phyloP scores from a whole-genome alignment of 2,888 invertebrate genomes.

The Neoascia interrupta region DNA sequence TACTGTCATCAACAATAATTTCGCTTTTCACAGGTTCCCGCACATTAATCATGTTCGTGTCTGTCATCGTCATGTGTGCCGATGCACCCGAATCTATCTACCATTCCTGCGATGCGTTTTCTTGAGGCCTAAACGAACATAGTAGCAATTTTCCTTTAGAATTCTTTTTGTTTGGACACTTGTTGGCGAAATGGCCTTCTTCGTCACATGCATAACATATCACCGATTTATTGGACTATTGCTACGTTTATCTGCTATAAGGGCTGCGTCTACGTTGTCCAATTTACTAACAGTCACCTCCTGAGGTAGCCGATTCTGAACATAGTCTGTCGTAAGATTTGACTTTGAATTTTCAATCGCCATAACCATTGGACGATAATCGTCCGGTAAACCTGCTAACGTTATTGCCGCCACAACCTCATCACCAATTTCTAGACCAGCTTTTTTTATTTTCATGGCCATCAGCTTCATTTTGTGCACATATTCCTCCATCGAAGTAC shows the following conservation, averaged over 20 bases:
- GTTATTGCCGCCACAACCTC: no score
- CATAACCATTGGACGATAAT: neutral
- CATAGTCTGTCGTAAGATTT: neutral
- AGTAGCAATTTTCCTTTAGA: neutral
- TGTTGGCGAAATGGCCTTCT: slow-evolving; percentile 6
- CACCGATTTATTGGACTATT: no score
- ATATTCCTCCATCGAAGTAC: no score
- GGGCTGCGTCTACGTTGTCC: no score
- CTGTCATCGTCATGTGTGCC: slow-evolving; percentile 43
- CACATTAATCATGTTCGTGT: neutral
- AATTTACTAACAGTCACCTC: no score
- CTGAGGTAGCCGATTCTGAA: neutral
- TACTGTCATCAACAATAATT: slow-evolving; percentile 18
- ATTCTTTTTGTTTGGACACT: slow-evolving; percentile 1
- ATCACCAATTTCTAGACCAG: neutral
- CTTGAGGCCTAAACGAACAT: neutral
- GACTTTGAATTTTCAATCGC: neutral
- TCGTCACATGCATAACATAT: slow-evolving; percentile 17
- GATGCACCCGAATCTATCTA: slow-evolving; percentile 42
- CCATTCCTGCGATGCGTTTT: slow-evolving; percentile 24
- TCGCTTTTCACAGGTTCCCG: slow-evolving; percentile 5
- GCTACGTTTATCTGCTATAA: no score
- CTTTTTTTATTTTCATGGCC: neutral
- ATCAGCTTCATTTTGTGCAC: no score
- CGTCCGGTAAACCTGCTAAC: slow-evolving; percentile 11